Evolutionary conservation across 2,888 invertebrate species (phyloP).

Genomic region (Adineta ricciae): DNA sequence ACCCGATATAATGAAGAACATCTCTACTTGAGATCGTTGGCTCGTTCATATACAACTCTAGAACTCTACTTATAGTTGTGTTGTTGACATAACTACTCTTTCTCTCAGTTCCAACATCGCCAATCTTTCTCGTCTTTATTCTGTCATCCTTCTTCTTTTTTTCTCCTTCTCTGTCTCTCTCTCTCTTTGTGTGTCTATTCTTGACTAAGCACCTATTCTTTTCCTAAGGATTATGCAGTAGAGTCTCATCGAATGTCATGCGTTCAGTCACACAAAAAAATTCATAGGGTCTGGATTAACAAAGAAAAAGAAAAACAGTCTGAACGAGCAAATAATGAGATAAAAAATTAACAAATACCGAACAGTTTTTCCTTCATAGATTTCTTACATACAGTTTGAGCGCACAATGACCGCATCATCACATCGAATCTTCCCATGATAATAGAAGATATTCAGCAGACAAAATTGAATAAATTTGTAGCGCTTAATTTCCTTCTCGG

Average conservation of each 20-base stretch:
- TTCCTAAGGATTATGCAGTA: neutral
- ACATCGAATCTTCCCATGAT: neutral
- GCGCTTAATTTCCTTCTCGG: neutral
- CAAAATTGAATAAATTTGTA: constrained; percentile 11
- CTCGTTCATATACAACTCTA: neutral
- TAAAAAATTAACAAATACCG: neutral
- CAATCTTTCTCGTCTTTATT: neutral
- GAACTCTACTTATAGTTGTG: neutral
- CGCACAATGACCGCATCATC: neutral
- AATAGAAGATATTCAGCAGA: neutral
- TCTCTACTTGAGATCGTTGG: neutral
- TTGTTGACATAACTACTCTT: neutral
- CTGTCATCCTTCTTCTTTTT: neutral
- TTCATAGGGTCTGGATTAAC: neutral
- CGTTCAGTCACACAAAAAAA: neutral
- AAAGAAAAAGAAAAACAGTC: neutral
- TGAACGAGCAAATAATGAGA: neutral
- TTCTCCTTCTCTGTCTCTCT: neutral
- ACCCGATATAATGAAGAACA: neutral
- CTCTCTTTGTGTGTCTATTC: neutral
- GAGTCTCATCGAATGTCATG: neutral
- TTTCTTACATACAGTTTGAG: neutral
- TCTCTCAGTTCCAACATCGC: neutral
- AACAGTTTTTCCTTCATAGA: neutral
- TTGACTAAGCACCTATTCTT: neutral